These are phyloP conservation scores for Paradisaea rubra DNA, from an alignment of 2,113 vertebrate genomes.

Conservation along the genomic window DNA sequence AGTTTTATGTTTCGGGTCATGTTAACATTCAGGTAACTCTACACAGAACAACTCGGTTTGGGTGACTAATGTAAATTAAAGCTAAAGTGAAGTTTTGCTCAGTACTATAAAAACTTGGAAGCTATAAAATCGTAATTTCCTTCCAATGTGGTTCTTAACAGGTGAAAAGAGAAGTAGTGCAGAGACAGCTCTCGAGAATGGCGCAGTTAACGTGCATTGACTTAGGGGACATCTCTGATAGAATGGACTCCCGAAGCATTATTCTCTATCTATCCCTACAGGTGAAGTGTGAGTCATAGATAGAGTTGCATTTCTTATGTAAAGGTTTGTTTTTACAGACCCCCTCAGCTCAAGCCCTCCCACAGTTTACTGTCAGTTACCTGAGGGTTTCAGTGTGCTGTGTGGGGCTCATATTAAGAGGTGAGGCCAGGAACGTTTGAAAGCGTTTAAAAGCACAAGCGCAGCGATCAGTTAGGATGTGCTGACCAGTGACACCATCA, in stretches of 20 bases:
- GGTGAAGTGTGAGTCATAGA: not conserved
- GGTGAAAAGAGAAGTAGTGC: not conserved
- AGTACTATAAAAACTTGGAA: not conserved
- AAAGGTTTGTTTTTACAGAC: not conserved
- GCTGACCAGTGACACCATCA: not conserved
- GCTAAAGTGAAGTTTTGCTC: not conserved
- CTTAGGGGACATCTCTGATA: not conserved
- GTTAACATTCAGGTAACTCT: not conserved
- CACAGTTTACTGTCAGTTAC: not conserved
- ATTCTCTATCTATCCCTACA: not conserved
- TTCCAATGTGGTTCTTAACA: not conserved
- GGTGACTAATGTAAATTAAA: not conserved
- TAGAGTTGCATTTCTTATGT: not conserved
- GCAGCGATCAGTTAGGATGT: not conserved
- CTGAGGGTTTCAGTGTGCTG: not conserved
- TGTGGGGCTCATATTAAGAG: not conserved
- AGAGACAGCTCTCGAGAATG: not conserved
- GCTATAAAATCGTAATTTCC: not conserved
- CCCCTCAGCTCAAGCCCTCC: not conserved
- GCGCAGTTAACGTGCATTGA: rapidly evolving
- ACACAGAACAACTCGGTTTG: not conserved
- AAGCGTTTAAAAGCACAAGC: not conserved
- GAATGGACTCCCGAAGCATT: not conserved
- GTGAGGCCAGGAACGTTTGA: not conserved
- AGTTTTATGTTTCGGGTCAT: not conserved